Base-by-base conservation (phyloP, 2,888 invertebrate species). In the Chymomyza amoena region DNA sequence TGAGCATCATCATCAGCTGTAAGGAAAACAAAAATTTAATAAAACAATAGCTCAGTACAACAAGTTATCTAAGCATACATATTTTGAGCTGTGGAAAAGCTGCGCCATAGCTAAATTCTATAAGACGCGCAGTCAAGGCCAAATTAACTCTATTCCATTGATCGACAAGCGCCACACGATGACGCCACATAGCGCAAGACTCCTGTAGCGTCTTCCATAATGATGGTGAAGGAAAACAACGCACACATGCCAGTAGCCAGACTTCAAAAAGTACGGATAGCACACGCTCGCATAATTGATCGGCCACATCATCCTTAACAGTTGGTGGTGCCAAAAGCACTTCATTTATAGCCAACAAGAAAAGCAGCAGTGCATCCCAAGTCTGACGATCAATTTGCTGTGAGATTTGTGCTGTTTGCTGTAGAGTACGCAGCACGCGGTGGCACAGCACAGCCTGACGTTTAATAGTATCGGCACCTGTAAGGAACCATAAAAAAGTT, bases 61-160 rank as follows among this genome's bases (percentile, higher is more conserved):
- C 36, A 60, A 18, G 15, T 32, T 56, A 2, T 52, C 10, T 16
- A 18, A 36, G 91, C 94, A 91, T 89, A 96, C 96, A 94, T 87
- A 96, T 95, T 90, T 96, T 96, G 84, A 96, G 92, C 83, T 95
- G 95, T 0, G 96, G 96, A 92, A 96, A 97, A 69, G 94, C 93
- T 7, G 96, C 95, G 0, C 98, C 98, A 92, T 98, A 98, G 94
- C 98, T 96, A 89, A 97, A 96, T 75, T 94, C 93, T 20, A 98
- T 92, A 63, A 98, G 93, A 57, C 96, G 93, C 1, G 97, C 95
- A 0, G 98, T 98, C 70, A 99, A 93, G 1, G 96, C 96, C 62
- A 98, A 93, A 91, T 97, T 98, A 45, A 98, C 97, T 75, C 97
- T 94, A 92, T 97, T 96, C 98, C 98, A 98, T 89, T 99, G 98